A percentile compares a stretch with the other conserved stretches of the same genome.
phyloP scores from a whole-genome alignment of 2,888 invertebrate genomes.

The Carpatolechia fugitivella region DNA sequence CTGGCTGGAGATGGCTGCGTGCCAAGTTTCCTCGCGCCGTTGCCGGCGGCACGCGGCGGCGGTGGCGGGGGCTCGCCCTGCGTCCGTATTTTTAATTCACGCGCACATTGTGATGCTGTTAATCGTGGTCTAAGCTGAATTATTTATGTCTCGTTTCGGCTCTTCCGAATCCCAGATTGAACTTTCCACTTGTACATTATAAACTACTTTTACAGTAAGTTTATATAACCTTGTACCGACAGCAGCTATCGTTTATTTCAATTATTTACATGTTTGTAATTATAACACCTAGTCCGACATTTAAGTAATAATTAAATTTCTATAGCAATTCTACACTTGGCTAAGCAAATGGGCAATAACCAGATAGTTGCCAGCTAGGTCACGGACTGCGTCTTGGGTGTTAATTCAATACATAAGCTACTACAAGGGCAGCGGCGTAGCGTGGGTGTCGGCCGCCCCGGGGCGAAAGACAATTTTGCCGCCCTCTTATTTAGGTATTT shows the following conservation, averaged over 20 bases:
- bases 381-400: constrained; percentile 18
- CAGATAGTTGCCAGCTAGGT: constrained; percentile 20
- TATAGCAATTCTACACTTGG: background rate
- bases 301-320: too few species aligned
- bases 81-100: constrained; percentile 61
- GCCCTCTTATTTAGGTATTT: too few species aligned
- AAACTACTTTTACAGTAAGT: background rate
- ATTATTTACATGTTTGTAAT: too few species aligned
- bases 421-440: too few species aligned
- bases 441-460: too few species aligned
- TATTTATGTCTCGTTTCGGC: constrained; percentile 30
- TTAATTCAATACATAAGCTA: constrained; percentile 7
- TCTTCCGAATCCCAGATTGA: constrained; percentile 27
- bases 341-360: constrained; percentile 17
- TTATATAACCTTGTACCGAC: too few species aligned
- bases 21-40: constrained; percentile 49
- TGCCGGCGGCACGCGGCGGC: background rate
- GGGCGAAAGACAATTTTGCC: too few species aligned
- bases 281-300: too few species aligned
- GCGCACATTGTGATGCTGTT: constrained; percentile 55
- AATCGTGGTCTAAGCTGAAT: constrained; percentile 45
- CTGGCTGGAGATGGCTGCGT: constrained; percentile 44
- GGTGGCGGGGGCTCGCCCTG: constrained; percentile 32
- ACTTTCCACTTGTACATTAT: constrained; percentile 12
- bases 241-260: too few species aligned